Base-by-base conservation (phyloP, 2,888 invertebrate species). In the Xestobium rufovillosum region DNA sequence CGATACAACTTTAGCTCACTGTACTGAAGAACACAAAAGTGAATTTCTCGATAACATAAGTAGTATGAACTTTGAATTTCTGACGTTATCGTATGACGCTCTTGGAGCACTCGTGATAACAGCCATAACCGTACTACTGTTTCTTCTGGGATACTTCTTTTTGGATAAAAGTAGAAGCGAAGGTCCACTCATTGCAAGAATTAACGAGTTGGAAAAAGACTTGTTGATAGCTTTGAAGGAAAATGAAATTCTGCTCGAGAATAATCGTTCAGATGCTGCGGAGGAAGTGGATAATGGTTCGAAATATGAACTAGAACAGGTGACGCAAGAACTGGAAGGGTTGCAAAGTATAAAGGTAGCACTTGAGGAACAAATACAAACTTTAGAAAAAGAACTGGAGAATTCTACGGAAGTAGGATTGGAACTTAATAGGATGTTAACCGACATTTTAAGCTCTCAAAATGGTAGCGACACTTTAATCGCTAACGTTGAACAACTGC, bases 391-490 rank as follows among this genome's bases (percentile, higher is more conserved):
- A 71, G 76, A 88, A 55, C 71, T 88, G 26, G 87, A 88, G 61
- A 80, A 77, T 52, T 83, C 86, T 1, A 83, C 87, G 0, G 83
- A 86, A 51, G 83, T 86, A 4, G 81, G 80, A 27, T 66, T 88
- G 45, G 88, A 88, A 61, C 59, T 82, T 31, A 80, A 82, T 53
- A 68, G 71, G 54, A 79, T 81, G 69, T 62, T 82, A 16, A 68
- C 77, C 0, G 80, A 80, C 51, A 69, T 80, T 47, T 61, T 82
- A 33, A 75, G 69, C 40, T 78, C 82, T 38, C 83, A 85, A 44
- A 75, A 77, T 43, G 73, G 80, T 1, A 75, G 74, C 55, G 71
- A 75, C 41, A 75, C 73, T 2, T 61, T 80, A 28, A 72, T 76
- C 39, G 72, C 73, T 47, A 80, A 77, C 30, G 72, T 81, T 2